Evolutionary conservation across 2,113 vertebrate species (phyloP).

Genomic region (Aldabrachelys gigantea): DNA sequence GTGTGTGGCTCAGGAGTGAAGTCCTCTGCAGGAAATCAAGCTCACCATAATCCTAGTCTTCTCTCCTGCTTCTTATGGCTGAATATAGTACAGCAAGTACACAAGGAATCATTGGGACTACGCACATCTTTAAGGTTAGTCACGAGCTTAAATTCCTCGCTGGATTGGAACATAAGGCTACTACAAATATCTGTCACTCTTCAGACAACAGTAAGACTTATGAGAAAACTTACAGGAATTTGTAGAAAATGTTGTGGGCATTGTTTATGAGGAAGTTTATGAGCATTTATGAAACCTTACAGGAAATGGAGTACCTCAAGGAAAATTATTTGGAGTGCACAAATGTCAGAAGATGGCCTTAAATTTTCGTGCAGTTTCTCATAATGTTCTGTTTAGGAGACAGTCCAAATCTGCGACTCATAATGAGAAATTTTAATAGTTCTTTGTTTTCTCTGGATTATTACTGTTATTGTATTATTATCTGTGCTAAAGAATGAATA

Average conservation of each 20-base stretch:
- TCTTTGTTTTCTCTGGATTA: background rate
- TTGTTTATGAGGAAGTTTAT: background rate
- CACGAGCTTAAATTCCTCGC: background rate
- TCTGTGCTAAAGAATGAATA: background rate
- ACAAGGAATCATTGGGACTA: background rate
- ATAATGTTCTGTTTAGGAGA: background rate
- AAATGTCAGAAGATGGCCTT: background rate
- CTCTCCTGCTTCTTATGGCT: background rate
- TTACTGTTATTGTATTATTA: background rate
- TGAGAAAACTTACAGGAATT: background rate
- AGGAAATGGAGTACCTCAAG: no score
- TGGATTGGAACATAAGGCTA: background rate
- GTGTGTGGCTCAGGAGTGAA: background rate
- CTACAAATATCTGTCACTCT: fast-evolving
- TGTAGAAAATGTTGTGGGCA: background rate
- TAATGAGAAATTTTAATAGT: background rate
- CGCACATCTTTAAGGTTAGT: fast-evolving
- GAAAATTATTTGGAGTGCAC: background rate
- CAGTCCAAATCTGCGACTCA: background rate
- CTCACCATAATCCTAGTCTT: background rate
- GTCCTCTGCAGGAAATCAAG: background rate
- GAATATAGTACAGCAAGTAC: background rate
- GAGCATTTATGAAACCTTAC: background rate
- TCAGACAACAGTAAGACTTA: fast-evolving
- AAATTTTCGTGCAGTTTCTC: background rate